phyloP scores from a whole-genome alignment of 2,797 vertebrate species.

The Characodon lateralis region DNA sequence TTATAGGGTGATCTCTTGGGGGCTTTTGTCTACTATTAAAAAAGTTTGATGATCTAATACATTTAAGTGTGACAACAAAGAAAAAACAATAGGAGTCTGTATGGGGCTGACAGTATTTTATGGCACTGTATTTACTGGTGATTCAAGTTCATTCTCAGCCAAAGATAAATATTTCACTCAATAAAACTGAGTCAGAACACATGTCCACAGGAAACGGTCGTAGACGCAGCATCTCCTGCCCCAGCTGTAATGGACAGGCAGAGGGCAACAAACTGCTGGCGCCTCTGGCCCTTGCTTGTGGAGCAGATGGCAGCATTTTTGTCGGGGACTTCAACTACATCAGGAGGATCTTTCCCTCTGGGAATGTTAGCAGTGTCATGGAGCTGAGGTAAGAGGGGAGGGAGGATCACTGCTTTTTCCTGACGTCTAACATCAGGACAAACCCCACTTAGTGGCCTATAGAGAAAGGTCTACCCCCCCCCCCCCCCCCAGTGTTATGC shows the following conservation, averaged over 20 bases:
- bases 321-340: slow-evolving; percentile 99
- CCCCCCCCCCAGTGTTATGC: neutral
- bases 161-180: neutral
- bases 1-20: too few relatives aligned
- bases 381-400: slow-evolving; percentile 90
- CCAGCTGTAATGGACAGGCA: slow-evolving; percentile 95
- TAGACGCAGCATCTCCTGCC: slow-evolving; percentile 95
- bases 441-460: slow-evolving; percentile 1
- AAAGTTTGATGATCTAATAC: neutral
- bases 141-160: neutral
- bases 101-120: too few relatives aligned
- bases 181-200: neutral
- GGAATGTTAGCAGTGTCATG: slow-evolving; percentile 96
- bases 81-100: neutral
- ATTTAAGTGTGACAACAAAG: neutral
- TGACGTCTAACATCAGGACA: neutral
- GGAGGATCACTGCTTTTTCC: neutral
- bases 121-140: neutral
- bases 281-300: slow-evolving; percentile 92
- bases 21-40: neutral
- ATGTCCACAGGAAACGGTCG: slow-evolving; percentile 85
- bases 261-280: slow-evolving; percentile 98
- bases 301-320: slow-evolving; percentile 94
- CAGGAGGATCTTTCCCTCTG: slow-evolving; percentile 94
- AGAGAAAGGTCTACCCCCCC: slow-evolving; percentile 18